phyloP scores from a whole-genome alignment of 2,888 invertebrate genomes.

The Cistogaster globosa region DNA sequence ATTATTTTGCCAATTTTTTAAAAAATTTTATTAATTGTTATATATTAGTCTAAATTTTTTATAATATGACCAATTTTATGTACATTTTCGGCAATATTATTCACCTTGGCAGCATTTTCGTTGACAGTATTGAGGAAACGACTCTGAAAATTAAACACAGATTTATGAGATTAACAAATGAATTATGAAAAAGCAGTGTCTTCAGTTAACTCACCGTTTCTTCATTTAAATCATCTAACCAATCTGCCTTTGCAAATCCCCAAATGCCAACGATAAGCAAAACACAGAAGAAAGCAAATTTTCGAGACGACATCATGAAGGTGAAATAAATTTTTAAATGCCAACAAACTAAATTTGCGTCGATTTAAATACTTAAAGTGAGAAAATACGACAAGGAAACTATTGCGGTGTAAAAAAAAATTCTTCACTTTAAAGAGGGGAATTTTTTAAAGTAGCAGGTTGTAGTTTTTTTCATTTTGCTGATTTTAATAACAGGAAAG shows the following conservation, averaged over 20 bases:
- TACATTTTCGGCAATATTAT: conserved; percentile 67
- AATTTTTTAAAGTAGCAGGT: no score
- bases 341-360: neutral
- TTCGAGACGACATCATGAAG: conserved; percentile 49
- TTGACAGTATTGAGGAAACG: conserved; percentile 67
- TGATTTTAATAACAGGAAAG: no score
- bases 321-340: neutral
- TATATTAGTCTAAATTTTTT: conserved; percentile 46
- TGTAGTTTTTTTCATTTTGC: no score
- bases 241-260: conserved; percentile 72
- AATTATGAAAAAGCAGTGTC: neutral
- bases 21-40: no score
- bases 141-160: conserved; percentile 51
- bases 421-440: no score
- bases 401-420: no score
- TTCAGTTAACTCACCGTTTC: conserved; percentile 67
- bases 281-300: conserved; percentile 63
- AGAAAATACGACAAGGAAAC: no score
- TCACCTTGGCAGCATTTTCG: conserved; percentile 69
- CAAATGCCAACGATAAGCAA: conserved; percentile 62
- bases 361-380: neutral
- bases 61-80: conserved; percentile 66
- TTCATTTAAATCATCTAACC: conserved; percentile 72
- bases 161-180: neutral
- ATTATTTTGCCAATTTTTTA: no score